These are phyloP conservation scores for Pedetes capensis DNA, from an alignment of 2,113 vertebrate species.

Conservation along the genomic window DNA sequence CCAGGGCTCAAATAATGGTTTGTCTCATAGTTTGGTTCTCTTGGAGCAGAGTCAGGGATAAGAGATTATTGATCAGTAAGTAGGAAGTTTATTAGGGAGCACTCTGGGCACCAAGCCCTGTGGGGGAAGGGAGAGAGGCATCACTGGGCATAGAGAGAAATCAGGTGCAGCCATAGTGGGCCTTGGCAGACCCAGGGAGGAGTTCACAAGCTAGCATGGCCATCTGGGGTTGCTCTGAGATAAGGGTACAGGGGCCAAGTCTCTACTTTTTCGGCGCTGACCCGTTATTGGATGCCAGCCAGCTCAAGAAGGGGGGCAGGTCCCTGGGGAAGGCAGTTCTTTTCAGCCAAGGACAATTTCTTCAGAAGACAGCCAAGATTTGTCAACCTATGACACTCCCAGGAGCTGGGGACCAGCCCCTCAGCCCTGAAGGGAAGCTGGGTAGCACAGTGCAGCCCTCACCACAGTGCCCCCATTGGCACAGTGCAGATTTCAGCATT, in stretches of 20 bases:
- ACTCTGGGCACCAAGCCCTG: neutral
- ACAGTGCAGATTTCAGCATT: neutral
- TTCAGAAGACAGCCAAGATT: neutral
- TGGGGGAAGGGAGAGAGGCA: neutral
- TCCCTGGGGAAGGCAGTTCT: neutral
- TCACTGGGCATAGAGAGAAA: neutral
- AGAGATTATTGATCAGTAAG: neutral
- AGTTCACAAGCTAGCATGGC: neutral
- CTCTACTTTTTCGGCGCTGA: neutral
- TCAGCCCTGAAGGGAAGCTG: neutral
- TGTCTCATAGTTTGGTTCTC: neutral
- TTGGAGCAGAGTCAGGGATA: neutral
- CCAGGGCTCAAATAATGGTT: neutral
- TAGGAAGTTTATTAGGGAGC: neutral
- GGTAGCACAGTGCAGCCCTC: neutral
- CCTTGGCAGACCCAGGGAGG: neutral
- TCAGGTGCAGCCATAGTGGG: neutral
- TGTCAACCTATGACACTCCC: neutral
- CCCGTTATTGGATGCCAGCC: neutral
- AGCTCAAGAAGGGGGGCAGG: neutral
- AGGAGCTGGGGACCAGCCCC: neutral
- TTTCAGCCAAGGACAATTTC: neutral
- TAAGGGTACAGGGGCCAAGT: neutral
- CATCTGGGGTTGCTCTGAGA: neutral
- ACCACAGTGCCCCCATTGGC: no score